Percentiles rank a stretch among this genome's conserved stretches.
Evolutionary conservation across 1,140 invertebrate genomes (phyloP).

Genomic region (Saccostrea echinata): DNA sequence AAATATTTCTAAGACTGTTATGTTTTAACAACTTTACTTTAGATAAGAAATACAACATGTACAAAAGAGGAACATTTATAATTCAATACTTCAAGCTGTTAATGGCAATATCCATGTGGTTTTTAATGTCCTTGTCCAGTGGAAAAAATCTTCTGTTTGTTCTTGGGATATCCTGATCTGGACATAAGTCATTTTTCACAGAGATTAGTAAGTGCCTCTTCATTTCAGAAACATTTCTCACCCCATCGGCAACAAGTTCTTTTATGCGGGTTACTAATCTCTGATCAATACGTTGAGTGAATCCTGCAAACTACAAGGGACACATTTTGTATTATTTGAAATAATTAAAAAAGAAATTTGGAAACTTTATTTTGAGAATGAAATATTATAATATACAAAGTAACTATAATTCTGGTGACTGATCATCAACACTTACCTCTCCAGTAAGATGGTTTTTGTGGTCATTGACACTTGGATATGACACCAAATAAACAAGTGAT

Average conservation of each 20-base stretch:
- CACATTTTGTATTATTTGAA: neutral
- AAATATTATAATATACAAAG: neutral
- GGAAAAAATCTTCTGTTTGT: conserved; percentile 17
- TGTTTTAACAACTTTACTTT: conserved; percentile 17
- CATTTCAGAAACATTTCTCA: conserved; percentile 23
- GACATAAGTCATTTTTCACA: neutral
- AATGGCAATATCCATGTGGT: neutral
- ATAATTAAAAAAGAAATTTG: neutral
- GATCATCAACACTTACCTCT: neutral
- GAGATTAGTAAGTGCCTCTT: conserved; percentile 14
- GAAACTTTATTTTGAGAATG: too few species aligned
- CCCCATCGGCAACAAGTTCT: neutral
- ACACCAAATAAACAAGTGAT: neutral
- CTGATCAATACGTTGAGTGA: conserved; percentile 1
- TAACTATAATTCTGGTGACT: neutral
- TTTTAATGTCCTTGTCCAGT: conserved; percentile 18
- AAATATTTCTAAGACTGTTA: too few species aligned
- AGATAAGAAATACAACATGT: neutral
- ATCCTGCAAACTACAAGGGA: conserved; percentile 21
- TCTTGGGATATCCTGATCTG: neutral
- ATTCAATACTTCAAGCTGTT: neutral
- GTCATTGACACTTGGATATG: neutral
- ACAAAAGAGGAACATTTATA: neutral
- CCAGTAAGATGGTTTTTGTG: neutral
- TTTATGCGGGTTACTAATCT: neutral